Percentiles rank a stretch among this genome's conserved stretches.
phyloP scores from a whole-genome alignment of 2,888 invertebrate genomes.

The Monoplex corrugatus region DNA sequence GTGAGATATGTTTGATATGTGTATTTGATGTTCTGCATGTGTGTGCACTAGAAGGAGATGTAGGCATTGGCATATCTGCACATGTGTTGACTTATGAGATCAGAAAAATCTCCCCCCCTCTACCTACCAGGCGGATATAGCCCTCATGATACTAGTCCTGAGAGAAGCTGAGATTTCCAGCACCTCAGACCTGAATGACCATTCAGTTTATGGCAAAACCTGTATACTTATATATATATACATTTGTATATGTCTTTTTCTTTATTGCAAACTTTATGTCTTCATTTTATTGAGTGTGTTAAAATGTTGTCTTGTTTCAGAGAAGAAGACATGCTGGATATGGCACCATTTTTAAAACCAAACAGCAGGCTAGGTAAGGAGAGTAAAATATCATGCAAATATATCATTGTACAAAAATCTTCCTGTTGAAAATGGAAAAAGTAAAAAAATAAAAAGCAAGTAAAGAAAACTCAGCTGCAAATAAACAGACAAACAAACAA shows the following conservation, averaged over 20 bases:
- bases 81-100: too few relatives aligned
- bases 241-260: neutral
- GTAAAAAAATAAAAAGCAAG: neutral
- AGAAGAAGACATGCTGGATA: conserved; percentile 97
- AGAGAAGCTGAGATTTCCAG: too few relatives aligned
- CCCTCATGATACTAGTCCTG: too few relatives aligned
- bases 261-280: neutral
- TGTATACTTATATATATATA: neutral
- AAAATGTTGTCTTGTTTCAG: conserved; percentile 81
- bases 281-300: neutral
- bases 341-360: conserved; percentile 97
- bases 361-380: conserved; percentile 92
- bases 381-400: neutral
- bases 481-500: neutral
- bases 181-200: too few relatives aligned
- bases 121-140: too few relatives aligned
- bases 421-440: neutral
- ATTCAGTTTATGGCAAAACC: too few relatives aligned
- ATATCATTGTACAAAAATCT: neutral
- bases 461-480: neutral
- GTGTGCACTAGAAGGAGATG: too few relatives aligned
- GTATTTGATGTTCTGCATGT: too few relatives aligned
- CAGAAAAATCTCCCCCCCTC: too few relatives aligned
- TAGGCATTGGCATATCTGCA: too few relatives aligned
- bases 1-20: too few relatives aligned